These are phyloP conservation scores for Elymnias hypermnestra DNA, from an alignment of 1,140 invertebrate genomes.

Conservation along the genomic window DNA sequence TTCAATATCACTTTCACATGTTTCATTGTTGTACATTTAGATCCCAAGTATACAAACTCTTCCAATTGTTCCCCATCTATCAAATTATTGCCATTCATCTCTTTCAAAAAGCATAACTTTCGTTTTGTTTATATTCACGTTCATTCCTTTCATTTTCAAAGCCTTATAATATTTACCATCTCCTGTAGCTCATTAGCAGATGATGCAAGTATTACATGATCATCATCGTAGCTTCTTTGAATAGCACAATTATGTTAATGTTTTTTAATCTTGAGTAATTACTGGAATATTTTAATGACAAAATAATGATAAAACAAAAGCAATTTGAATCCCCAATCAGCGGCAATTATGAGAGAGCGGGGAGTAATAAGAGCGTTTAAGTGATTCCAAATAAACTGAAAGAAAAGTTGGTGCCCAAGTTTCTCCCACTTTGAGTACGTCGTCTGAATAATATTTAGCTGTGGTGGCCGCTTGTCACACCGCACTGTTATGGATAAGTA, in stretches of 20 bases:
- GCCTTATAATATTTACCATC: too few species aligned
- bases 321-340: slow-evolving; percentile 21
- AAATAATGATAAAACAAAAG: slow-evolving; percentile 3
- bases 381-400: slow-evolving; percentile 27
- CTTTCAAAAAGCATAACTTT: too few species aligned
- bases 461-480: slow-evolving; percentile 14
- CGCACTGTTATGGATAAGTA: slow-evolving; percentile 7
- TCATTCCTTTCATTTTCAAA: too few species aligned
- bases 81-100: too few species aligned
- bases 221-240: too few species aligned
- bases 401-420: slow-evolving; percentile 21
- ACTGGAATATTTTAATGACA: not conserved
- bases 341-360: slow-evolving; percentile 15
- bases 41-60: too few species aligned
- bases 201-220: too few species aligned
- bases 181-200: too few species aligned
- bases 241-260: not conserved
- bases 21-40: too few species aligned
- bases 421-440: slow-evolving; percentile 18
- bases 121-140: too few species aligned
- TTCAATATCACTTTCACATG: too few species aligned
- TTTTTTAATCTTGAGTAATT: not conserved
- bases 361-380: slow-evolving; percentile 25
- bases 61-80: too few species aligned
- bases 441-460: slow-evolving; percentile 33